Conservation (phyloP, 2,113 vertebrate species). For the Vanacampus margaritifer region DNA sequence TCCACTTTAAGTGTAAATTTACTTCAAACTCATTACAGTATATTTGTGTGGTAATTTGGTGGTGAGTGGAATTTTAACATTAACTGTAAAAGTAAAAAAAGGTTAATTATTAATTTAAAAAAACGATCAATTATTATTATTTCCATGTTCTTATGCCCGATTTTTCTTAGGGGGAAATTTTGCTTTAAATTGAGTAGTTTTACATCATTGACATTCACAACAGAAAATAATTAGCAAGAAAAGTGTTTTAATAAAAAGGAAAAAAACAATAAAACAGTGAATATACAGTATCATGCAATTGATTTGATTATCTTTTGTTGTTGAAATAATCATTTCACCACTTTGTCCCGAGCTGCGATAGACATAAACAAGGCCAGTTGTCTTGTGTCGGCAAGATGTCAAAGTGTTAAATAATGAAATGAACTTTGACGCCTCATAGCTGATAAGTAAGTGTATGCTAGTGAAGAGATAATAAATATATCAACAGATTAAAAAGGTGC, state of each 20-base stretch:
- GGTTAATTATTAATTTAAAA: too few relatives aligned
- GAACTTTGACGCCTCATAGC: background rate
- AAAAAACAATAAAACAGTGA: too few relatives aligned
- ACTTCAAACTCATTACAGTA: too few relatives aligned
- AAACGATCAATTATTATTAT: too few relatives aligned
- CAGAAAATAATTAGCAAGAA: background rate
- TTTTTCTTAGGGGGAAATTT: too few relatives aligned
- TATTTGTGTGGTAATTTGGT: too few relatives aligned
- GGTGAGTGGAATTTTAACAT: too few relatives aligned
- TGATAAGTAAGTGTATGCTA: background rate
- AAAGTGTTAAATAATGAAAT: background rate
- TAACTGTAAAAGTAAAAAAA: too few relatives aligned
- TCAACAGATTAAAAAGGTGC: constrained; percentile 8
- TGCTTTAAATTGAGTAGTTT: background rate
- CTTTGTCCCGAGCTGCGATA: background rate
- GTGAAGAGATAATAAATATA: constrained; percentile 2
- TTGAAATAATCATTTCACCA: background rate
- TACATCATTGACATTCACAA: background rate
- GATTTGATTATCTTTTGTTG: too few relatives aligned
- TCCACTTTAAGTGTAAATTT: too few relatives aligned
- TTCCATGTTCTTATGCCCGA: too few relatives aligned
- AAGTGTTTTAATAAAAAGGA: background rate
- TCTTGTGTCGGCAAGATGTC: background rate
- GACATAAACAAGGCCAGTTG: background rate
- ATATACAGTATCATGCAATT: too few relatives aligned